A percentile compares a stretch with the other conserved stretches of the same genome.
These are phyloP conservation scores for Tapirus indicus DNA, from an alignment of 2,797 vertebrate genomes.

Conservation along the genomic window DNA sequence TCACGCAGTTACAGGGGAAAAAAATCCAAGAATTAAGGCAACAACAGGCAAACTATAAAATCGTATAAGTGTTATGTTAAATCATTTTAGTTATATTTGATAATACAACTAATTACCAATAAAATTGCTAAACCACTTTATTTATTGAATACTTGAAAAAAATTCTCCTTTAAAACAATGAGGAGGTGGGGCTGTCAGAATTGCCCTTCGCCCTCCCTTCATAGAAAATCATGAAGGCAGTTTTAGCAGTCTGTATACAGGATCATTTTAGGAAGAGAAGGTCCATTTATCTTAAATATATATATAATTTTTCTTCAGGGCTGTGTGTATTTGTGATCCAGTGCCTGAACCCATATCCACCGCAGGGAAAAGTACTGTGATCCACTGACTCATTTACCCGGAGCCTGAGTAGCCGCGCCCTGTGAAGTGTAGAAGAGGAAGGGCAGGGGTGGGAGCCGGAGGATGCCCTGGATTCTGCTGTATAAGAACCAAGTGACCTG, in stretches of 20 bases:
- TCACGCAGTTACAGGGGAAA: conserved; percentile 38
- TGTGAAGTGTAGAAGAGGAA: background rate
- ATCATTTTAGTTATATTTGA: background rate
- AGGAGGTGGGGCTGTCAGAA: background rate
- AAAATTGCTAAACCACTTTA: conserved; percentile 4
- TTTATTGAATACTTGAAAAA: background rate
- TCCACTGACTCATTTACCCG: background rate
- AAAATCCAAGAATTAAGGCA: conserved; percentile 21
- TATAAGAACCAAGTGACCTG: background rate
- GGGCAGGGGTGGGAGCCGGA: background rate
- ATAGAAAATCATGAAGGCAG: background rate
- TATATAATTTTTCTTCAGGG: background rate
- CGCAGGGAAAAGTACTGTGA: background rate
- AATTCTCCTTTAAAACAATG: background rate
- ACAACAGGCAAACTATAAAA: background rate
- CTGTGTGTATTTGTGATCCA: background rate
- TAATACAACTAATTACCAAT: background rate
- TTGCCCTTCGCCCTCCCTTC: background rate
- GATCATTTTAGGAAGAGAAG: conserved; percentile 7
- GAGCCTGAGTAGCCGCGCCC: background rate
- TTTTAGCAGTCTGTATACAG: background rate
- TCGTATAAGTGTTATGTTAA: background rate
- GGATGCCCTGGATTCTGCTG: background rate
- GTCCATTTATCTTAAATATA: background rate
- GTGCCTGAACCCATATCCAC: background rate